phyloP scores from a whole-genome alignment of 2,888 invertebrate genomes.

The Tetrapedia diversipes region DNA sequence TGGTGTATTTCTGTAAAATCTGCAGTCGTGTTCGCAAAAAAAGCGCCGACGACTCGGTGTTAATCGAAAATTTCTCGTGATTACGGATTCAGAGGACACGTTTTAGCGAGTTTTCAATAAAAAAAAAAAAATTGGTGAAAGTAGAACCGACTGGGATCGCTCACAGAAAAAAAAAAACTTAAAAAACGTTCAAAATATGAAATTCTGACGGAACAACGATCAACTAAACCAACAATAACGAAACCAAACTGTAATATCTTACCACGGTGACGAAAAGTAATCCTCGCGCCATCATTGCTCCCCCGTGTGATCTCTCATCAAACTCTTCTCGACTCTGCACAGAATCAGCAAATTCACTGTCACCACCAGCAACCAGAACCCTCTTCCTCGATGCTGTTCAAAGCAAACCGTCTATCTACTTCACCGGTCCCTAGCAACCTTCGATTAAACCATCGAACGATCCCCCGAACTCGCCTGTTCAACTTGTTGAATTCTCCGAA shows the following conservation, averaged over 20 bases:
- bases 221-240: neutral
- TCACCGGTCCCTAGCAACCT: too few species aligned
- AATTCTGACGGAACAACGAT: neutral
- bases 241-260: constrained; percentile 19
- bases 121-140: constrained; percentile 54
- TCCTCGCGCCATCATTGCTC: constrained; percentile 48
- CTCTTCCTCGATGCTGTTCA: neutral
- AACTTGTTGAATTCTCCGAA: too few species aligned
- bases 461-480: neutral
- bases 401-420: too few species aligned
- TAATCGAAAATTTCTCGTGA: constrained; percentile 28
- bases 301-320: constrained; percentile 38
- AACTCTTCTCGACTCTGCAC: constrained; percentile 36
- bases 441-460: neutral
- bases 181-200: neutral
- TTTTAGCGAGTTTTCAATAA: constrained; percentile 14
- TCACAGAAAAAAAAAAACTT: neutral
- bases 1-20: neutral
- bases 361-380: constrained; percentile 22
- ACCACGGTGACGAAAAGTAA: constrained; percentile 56
- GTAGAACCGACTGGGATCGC: constrained; percentile 2
- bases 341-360: constrained; percentile 39
- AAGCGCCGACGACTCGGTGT: neutral
- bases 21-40: neutral
- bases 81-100: constrained; percentile 1